Conservation (phyloP, 2,888 invertebrate species). For the Ommatoiulus sabulosus region DNA sequence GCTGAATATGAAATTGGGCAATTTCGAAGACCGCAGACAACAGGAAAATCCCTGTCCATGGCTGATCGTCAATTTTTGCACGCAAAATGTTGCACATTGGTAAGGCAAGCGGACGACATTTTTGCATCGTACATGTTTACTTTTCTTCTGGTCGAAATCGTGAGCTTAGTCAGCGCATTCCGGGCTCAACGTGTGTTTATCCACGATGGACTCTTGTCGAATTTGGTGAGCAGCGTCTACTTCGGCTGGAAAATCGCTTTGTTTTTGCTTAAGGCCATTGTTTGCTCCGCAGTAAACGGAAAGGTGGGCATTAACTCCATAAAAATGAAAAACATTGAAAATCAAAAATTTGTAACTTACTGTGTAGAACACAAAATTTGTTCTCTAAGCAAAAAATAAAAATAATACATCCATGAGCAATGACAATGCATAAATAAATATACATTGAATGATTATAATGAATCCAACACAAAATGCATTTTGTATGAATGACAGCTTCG, state of each 20-base stretch:
- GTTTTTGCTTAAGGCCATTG: constrained; percentile 10
- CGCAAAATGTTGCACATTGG: neutral
- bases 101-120: neutral
- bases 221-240: neutral
- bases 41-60: neutral
- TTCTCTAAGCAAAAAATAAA: no score
- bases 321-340: no score
- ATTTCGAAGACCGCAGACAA: neutral
- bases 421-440: no score
- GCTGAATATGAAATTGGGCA: neutral
- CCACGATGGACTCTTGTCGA: neutral
- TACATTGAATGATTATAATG: no score
- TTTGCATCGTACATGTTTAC: neutral
- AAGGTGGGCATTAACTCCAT: neutral
- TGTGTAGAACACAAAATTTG: no score
- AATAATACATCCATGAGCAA: no score
- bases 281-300: neutral
- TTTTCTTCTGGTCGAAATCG: neutral
- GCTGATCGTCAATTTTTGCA: neutral
- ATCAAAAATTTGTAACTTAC: no score
- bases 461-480: no score
- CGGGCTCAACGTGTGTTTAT: neutral
- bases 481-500: no score
- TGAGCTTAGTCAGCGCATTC: constrained; percentile 4
- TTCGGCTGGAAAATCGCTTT: neutral